These are phyloP conservation scores for Cryptus armator DNA, from an alignment of 2,888 invertebrate species.

Conservation along the genomic window DNA sequence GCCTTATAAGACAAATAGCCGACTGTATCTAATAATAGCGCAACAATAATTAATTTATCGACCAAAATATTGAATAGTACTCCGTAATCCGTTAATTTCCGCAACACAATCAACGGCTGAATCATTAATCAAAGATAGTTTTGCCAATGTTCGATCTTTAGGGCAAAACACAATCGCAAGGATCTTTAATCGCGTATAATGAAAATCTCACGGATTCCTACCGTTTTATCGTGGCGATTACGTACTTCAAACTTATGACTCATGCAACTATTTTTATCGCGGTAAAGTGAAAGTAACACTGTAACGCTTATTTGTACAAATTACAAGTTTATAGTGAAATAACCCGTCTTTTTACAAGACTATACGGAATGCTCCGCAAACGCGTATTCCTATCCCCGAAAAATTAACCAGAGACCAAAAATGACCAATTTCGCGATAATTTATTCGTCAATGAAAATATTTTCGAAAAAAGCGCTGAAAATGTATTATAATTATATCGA, in stretches of 20 bases:
- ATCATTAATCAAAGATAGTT: too few species aligned
- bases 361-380: background rate
- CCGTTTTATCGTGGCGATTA: background rate
- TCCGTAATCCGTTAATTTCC: too few species aligned
- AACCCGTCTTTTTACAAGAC: background rate
- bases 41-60: too few species aligned
- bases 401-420: background rate
- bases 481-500: background rate
- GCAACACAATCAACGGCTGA: background rate
- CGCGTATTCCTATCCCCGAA: background rate
- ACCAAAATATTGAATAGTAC: too few species aligned
- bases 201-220: background rate
- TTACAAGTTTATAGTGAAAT: background rate
- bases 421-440: background rate
- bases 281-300: constrained; percentile 4
- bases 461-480: background rate
- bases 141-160: too few species aligned
- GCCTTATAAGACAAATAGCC: background rate
- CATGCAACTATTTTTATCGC: constrained; percentile 5
- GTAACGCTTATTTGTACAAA: background rate
- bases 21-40: too few species aligned
- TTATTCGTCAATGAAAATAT: background rate
- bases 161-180: background rate
- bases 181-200: background rate
- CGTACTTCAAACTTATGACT: background rate